These are phyloP conservation scores for Nomada ruficornis DNA, from an alignment of 2,888 invertebrate genomes.

Conservation along the genomic window DNA sequence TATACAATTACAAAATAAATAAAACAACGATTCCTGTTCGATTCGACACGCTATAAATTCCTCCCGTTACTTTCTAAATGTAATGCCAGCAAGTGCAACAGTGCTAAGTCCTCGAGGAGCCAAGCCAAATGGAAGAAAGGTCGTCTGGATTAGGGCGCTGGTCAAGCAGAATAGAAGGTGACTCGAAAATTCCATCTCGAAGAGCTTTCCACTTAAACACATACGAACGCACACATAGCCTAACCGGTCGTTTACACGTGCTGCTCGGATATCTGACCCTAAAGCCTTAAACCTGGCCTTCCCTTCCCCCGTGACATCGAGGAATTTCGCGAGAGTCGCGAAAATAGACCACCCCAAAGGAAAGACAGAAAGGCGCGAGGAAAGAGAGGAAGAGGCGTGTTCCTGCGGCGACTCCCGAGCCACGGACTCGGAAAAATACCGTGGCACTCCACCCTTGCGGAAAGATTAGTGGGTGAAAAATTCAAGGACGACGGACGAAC, in stretches of 20 bases:
- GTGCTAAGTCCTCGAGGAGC: constrained; percentile 26
- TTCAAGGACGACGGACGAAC: constrained; percentile 50
- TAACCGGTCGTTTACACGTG: constrained; percentile 51
- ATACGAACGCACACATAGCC: neutral
- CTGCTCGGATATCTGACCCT: constrained; percentile 53
- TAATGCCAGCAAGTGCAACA: constrained; percentile 5
- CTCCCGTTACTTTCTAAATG: too few relatives aligned
- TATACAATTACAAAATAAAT: too few relatives aligned
- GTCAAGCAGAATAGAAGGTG: neutral
- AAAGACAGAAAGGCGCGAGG: neutral
- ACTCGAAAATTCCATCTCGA: constrained; percentile 41
- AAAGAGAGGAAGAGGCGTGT: neutral
- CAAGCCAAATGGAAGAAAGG: neutral
- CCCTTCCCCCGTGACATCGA: constrained; percentile 45
- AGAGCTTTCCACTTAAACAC: neutral
- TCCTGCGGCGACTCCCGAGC: constrained; percentile 15
- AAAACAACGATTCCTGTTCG: neutral
- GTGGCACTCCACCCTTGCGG: constrained; percentile 50
- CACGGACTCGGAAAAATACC: constrained; percentile 38
- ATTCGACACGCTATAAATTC: neutral
- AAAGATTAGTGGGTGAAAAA: constrained; percentile 61
- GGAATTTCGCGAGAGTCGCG: constrained; percentile 60
- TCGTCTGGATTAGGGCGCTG: constrained; percentile 11
- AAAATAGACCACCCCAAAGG: constrained; percentile 67
- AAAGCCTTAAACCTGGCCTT: constrained; percentile 38